Base-by-base conservation (phyloP, 2,888 invertebrate species). In the Calameuta pallipes region DNA sequence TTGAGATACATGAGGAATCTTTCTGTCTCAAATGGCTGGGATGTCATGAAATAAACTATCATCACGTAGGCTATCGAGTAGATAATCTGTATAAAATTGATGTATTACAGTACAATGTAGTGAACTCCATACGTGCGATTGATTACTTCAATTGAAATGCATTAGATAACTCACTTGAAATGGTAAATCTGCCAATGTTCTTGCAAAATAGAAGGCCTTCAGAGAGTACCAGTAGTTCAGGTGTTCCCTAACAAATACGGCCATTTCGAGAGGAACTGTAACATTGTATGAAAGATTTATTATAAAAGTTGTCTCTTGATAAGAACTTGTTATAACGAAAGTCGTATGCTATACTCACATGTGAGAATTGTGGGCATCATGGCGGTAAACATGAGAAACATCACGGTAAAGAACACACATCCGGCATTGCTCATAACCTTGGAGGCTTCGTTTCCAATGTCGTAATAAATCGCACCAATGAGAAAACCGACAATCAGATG, bases 331-430 rank as follows among this genome's bases (percentile, higher is more conserved):
- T 2, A 56, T 23, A 70, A 79, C 3, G 4, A 76, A 56, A 1
- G 31, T 36, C n/a, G 12, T 76, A 69, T 30, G 2, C 9, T 80
- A 75, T 82, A 95, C 97, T 96, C 93, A 98, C 98, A 99, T 90
- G 99, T 98, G 87, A 98, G 94, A 89, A 99, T 98, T 75, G 98
- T 99, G 83, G 98, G 98, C 98, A 99, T 99, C 96, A 99, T 97
- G 75, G 98, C 98, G 76, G 98, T 98, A 92, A 98, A 99, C 96
- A 98, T 98, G 84, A 98, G 96, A 92, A 99, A 99, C 92, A 99
- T 95, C 85, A 98, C 96, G 83, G 97, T 98, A 92, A 99, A 98
- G 93, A 99, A 99, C 85, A 99, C 95, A 92, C 97, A 98, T 73
- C 98, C 98, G 35, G 98, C 96, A 89, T 99, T 99, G 92, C 98